A percentile compares a stretch with the other conserved stretches of the same genome.
phyloP scores from a whole-genome alignment of 2,113 vertebrate species.

The Saimiri boliviensis region DNA sequence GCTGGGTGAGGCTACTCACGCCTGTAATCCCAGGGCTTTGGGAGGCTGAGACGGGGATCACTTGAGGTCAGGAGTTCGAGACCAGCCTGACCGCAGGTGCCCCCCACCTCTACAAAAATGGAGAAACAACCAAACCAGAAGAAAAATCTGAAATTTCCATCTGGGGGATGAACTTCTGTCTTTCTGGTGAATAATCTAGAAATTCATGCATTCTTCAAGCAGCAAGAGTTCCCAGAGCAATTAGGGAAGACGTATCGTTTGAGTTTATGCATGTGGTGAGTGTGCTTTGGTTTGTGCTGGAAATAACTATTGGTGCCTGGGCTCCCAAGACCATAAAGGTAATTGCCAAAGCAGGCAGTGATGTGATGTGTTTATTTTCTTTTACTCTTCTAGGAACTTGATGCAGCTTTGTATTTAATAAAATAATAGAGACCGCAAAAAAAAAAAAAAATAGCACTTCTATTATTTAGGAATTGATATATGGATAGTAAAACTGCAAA shows the following conservation, averaged over 20 bases:
- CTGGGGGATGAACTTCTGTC: not conserved
- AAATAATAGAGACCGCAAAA: not conserved
- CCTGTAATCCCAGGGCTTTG: too few relatives aligned
- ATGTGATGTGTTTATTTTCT: not conserved
- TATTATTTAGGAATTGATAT: not conserved
- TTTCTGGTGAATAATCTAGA: not conserved
- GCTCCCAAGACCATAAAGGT: not conserved
- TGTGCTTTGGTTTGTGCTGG: not conserved
- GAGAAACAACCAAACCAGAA: too few relatives aligned
- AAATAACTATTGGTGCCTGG: not conserved
- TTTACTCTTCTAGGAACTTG: not conserved
- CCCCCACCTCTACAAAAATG: too few relatives aligned
- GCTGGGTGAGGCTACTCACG: too few relatives aligned
- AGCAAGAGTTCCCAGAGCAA: not conserved
- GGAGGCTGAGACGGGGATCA: too few relatives aligned
- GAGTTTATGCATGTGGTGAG: not conserved
- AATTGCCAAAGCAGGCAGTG: not conserved
- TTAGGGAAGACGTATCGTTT: not conserved
- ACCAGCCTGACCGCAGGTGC: too few relatives aligned
- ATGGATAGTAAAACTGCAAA: not conserved
- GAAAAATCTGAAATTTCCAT: not conserved
- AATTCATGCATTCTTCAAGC: not conserved
- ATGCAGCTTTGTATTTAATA: not conserved
- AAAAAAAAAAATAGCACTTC: not conserved
- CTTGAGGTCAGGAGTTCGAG: too few relatives aligned